phyloP scores from a whole-genome alignment of 2,888 invertebrate genomes.

The Tetheella fluctuosa region DNA sequence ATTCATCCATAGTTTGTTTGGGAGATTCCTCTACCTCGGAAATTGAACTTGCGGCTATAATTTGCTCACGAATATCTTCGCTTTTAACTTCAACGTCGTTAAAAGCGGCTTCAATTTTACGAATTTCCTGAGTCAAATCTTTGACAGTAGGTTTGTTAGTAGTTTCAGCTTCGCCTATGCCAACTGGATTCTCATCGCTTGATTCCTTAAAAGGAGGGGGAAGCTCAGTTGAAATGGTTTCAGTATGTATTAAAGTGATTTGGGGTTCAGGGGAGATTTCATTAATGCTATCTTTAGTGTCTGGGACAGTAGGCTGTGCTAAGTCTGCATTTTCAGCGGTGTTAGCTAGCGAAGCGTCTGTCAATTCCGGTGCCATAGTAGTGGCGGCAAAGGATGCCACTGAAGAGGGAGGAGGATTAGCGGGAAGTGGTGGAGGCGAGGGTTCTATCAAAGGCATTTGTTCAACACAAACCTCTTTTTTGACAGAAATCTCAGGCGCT shows the following conservation, averaged over 20 bases:
- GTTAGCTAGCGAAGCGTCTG: conserved; percentile 75
- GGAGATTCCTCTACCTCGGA: not conserved
- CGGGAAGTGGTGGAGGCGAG: conserved; percentile 89
- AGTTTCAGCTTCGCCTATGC: conserved; percentile 13
- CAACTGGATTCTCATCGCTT: conserved; percentile 29
- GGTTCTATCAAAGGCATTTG: conserved; percentile 86
- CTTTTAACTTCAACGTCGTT: conserved; percentile 19
- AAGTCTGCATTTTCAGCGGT: conserved; percentile 64
- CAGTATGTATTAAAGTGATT: conserved; percentile 27
- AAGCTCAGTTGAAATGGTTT: conserved; percentile 38
- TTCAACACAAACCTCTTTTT: conserved; percentile 83
- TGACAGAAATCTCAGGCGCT: conserved; percentile 73
- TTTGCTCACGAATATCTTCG: conserved; percentile 21
- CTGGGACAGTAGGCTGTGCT: conserved; percentile 53
- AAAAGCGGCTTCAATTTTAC: conserved; percentile 12
- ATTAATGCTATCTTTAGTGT: conserved; percentile 48
- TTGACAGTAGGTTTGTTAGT: conserved; percentile 2
- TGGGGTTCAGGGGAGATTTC: conserved; percentile 39
- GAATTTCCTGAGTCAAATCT: conserved; percentile 8
- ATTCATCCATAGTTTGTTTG: not conserved
- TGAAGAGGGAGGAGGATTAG: conserved; percentile 90
- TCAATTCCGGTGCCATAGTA: conserved; percentile 85
- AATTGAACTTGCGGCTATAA: conserved; percentile 1
- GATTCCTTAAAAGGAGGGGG: conserved; percentile 42
- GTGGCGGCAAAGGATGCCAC: conserved; percentile 89